phyloP scores from a whole-genome alignment of 1,140 invertebrate species.

The Amyelois transitella region DNA sequence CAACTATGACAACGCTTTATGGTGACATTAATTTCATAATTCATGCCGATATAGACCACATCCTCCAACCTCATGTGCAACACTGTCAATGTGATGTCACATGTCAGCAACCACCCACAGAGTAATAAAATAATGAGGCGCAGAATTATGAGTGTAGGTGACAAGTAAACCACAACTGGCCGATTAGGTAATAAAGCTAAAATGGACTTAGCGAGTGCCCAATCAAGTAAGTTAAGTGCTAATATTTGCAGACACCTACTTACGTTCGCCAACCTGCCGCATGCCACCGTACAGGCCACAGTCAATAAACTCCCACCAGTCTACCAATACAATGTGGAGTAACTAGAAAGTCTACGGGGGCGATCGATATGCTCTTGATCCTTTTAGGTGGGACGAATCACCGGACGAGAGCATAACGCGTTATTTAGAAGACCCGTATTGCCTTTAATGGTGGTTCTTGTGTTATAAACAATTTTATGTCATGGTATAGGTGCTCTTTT shows the following conservation, averaged over 20 bases:
- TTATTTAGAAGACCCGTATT: neutral
- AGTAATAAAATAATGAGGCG: conserved; percentile 20
- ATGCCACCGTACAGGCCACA: conserved; percentile 22
- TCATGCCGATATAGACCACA: neutral
- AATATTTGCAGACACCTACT: conserved; percentile 67
- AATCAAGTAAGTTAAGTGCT: conserved; percentile 62
- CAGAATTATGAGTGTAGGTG: conserved; percentile 19
- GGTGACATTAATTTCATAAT: neutral
- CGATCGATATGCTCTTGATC: conserved; percentile 6
- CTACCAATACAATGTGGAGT: conserved; percentile 19
- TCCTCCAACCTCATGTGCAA: neutral
- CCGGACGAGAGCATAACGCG: neutral
- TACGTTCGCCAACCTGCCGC: conserved; percentile 58
- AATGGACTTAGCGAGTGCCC: conserved; percentile 29
- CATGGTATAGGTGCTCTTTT: no score
- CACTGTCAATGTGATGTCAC: conserved; percentile 12
- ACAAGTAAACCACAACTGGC: conserved; percentile 25
- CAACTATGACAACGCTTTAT: no score
- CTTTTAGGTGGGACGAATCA: conserved; percentile 3
- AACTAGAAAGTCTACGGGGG: conserved; percentile 17
- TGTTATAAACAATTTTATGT: neutral
- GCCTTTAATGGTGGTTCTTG: neutral
- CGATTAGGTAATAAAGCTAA: conserved; percentile 55
- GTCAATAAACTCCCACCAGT: conserved; percentile 51
- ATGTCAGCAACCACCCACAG: conserved; percentile 22